These are phyloP conservation scores for Macrochelys suwanniensis DNA, from an alignment of 2,797 vertebrate species.

Conservation along the genomic window DNA sequence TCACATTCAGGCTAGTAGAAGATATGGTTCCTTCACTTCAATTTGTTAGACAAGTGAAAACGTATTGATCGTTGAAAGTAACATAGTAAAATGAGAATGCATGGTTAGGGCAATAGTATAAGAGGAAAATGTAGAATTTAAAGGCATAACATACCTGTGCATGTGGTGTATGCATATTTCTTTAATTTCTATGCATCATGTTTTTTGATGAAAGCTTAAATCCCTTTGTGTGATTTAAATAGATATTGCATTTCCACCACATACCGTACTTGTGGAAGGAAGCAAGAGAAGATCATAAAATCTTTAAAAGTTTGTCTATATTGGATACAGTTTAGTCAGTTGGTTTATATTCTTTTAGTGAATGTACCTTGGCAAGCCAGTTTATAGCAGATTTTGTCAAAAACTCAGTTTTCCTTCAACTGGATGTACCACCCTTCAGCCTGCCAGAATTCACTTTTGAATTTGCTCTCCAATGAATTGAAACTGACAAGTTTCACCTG, in stretches of 20 bases:
- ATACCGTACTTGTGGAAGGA: not conserved
- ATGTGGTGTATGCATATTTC: not conserved
- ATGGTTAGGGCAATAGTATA: not conserved
- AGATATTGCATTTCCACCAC: not conserved
- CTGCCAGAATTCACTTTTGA: not conserved
- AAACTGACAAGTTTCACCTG: not conserved
- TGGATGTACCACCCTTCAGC: not conserved
- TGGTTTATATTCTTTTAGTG: not conserved
- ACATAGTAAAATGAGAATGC: not conserved
- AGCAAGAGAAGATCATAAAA: not conserved
- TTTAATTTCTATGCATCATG: not conserved
- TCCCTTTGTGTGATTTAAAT: not conserved
- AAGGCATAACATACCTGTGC: not conserved
- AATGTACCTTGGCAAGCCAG: not conserved
- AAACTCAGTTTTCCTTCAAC: not conserved
- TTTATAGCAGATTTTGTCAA: not conserved
- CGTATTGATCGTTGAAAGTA: not conserved
- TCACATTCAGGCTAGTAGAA: not conserved
- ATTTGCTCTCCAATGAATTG: not conserved
- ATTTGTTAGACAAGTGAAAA: conserved; percentile 34
- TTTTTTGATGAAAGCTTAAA: not conserved
- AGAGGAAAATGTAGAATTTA: not conserved
- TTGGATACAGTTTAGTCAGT: not conserved
- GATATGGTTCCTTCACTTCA: not conserved
- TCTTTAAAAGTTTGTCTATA: accelerated